These are phyloP conservation scores for Diachrysia chrysitis DNA, from an alignment of 2,888 invertebrate genomes.

Conservation along the genomic window DNA sequence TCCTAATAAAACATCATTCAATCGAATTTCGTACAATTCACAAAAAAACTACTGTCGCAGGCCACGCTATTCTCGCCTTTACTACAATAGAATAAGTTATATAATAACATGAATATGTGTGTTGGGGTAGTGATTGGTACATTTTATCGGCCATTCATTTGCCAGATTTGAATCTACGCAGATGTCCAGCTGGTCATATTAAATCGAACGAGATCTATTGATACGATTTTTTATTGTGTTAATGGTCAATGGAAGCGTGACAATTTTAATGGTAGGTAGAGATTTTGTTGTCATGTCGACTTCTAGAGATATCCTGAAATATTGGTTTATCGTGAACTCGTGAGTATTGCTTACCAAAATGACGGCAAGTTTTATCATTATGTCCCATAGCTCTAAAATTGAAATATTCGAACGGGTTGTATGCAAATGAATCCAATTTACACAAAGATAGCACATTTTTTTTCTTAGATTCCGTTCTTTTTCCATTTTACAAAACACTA, in stretches of 20 bases:
- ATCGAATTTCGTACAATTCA: conserved; percentile 78
- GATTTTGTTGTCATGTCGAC: conserved; percentile 45
- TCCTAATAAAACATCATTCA: conserved; percentile 84
- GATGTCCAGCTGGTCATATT: conserved; percentile 77
- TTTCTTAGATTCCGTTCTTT: neutral
- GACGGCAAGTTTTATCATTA: conserved; percentile 18
- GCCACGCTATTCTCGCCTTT: conserved; percentile 52
- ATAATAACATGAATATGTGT: conserved; percentile 29
- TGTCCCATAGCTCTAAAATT: conserved; percentile 20
- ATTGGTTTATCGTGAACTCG: conserved; percentile 29
- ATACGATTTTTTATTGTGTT: conserved; percentile 70
- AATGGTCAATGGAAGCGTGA: conserved; percentile 58
- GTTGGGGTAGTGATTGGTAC: conserved; percentile 48
- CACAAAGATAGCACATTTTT: conserved; percentile 12
- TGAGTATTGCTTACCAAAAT: conserved; percentile 33
- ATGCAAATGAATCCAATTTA: conserved; percentile 25
- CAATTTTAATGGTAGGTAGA: conserved; percentile 47
- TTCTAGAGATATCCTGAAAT: conserved; percentile 23
- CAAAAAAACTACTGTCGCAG: conserved; percentile 30
- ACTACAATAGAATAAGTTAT: conserved; percentile 33
- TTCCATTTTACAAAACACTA: conserved; percentile 38
- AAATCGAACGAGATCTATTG: conserved; percentile 78
- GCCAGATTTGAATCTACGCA: conserved; percentile 66
- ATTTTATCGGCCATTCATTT: conserved; percentile 66
- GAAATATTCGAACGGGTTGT: conserved; percentile 17